phyloP scores from a whole-genome alignment of 2,113 vertebrate species.

The Danionella cerebrum region DNA sequence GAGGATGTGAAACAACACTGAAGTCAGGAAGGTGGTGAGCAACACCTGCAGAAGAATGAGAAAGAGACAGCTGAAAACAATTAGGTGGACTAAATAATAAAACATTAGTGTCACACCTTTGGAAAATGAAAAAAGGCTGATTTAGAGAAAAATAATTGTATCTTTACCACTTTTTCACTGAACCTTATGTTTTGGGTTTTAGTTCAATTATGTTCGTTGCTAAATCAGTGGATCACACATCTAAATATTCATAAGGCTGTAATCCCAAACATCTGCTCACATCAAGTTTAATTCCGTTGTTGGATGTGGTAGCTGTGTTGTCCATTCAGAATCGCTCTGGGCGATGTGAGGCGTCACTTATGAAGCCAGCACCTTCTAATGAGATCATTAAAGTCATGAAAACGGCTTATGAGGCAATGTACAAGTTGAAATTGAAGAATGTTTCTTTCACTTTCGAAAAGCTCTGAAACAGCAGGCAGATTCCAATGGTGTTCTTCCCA shows the following conservation, averaged over 20 bases:
- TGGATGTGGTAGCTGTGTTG: not conserved
- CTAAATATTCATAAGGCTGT: not conserved
- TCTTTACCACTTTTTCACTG: too few relatives aligned
- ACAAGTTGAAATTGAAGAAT: slow-evolving; percentile 28
- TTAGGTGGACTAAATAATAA: too few relatives aligned
- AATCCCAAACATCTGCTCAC: not conserved
- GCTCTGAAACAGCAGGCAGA: not conserved
- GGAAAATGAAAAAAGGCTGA: too few relatives aligned
- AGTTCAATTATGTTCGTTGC: too few relatives aligned
- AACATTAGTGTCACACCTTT: too few relatives aligned
- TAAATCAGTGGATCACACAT: not conserved
- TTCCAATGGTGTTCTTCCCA: slow-evolving; percentile 20
- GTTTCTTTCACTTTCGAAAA: slow-evolving; percentile 20
- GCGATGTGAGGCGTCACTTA: slow-evolving; percentile 11
- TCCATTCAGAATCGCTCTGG: slow-evolving; percentile 9
- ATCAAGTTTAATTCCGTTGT: not conserved
- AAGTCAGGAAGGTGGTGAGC: too few relatives aligned
- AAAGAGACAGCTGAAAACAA: too few relatives aligned
- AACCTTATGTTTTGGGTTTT: too few relatives aligned
- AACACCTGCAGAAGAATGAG: too few relatives aligned
- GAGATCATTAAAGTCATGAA: slow-evolving; percentile 48
- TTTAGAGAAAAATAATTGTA: too few relatives aligned
- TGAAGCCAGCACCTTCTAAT: slow-evolving; percentile 33
- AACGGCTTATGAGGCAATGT: slow-evolving; percentile 45
- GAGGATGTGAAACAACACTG: too few relatives aligned